phyloP scores from a whole-genome alignment of 2,797 vertebrate genomes.

The Argentina silus region DNA sequence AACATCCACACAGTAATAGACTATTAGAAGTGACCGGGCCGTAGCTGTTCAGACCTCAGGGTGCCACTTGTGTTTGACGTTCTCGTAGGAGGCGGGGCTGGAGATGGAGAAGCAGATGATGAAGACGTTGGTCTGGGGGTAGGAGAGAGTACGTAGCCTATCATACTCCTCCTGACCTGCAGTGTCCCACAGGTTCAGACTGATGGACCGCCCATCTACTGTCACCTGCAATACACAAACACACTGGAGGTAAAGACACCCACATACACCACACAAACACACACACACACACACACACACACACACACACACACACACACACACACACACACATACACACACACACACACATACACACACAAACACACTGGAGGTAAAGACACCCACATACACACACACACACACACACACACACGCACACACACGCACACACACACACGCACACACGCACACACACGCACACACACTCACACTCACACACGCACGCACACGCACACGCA shows the following conservation, averaged over 20 bases:
- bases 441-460: neutral
- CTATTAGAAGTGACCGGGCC: no score
- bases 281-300: constrained; percentile 7
- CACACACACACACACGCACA: constrained; percentile 1
- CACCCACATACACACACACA: neutral
- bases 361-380: no score
- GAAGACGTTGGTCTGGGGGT: constrained; percentile 83
- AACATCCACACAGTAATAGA: neutral
- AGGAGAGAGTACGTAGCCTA: constrained; percentile 80
- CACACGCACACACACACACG: neutral
- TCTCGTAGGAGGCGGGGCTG: constrained; percentile 80
- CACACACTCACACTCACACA: neutral
- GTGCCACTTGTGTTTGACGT: constrained; percentile 84
- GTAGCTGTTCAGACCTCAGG: constrained; percentile 62
- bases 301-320: constrained; percentile 9
- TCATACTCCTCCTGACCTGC: constrained; percentile 85
- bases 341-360: neutral
- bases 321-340: neutral
- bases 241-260: neutral
- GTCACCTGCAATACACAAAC: constrained; percentile 67
- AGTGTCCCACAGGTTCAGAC: constrained; percentile 86
- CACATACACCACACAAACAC: constrained; percentile 63
- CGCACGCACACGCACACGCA: neutral
- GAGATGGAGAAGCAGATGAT: constrained; percentile 85
- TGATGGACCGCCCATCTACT: constrained; percentile 81